These are phyloP conservation scores for Leucania comma DNA, from an alignment of 2,888 invertebrate species.

Conservation along the genomic window DNA sequence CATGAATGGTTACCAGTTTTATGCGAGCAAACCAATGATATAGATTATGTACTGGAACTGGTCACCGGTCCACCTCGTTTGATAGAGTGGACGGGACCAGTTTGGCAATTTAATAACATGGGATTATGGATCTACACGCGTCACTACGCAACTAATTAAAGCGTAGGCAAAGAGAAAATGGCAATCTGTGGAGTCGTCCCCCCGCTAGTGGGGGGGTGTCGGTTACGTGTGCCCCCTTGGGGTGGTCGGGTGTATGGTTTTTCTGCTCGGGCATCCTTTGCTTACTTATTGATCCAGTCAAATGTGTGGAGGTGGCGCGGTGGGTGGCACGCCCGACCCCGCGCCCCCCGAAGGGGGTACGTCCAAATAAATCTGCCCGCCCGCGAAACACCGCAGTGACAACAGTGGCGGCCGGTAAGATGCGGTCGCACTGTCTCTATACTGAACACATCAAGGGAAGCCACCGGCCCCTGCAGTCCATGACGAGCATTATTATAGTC, in stretches of 20 bases:
- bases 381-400: slow-evolving; percentile 91
- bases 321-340: slow-evolving; percentile 87
- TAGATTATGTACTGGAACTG: slow-evolving; percentile 25
- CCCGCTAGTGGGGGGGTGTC: slow-evolving; percentile 90
- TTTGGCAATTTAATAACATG: slow-evolving; percentile 83
- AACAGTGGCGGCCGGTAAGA: slow-evolving; percentile 89
- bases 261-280: slow-evolving; percentile 92
- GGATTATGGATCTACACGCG: slow-evolving; percentile 89
- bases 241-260: slow-evolving; percentile 91
- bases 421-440: slow-evolving; percentile 88
- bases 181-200: slow-evolving; percentile 90
- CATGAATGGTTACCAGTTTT: slow-evolving; percentile 28
- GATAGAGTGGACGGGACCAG: slow-evolving; percentile 63
- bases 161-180: slow-evolving; percentile 91
- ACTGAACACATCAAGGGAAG: slow-evolving; percentile 54
- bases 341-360: slow-evolving; percentile 87
- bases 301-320: slow-evolving; percentile 91
- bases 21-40: slow-evolving; percentile 26
- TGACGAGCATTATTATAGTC: neutral
- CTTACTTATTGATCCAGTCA: slow-evolving; percentile 92
- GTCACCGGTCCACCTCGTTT: slow-evolving; percentile 39
- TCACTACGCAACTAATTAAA: slow-evolving; percentile 91
- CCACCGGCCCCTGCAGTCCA: slow-evolving; percentile 18
- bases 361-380: slow-evolving; percentile 91
- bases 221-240: slow-evolving; percentile 91